Base-by-base conservation (phyloP, 2,888 invertebrate species). In the Argyresthia goedartella region DNA sequence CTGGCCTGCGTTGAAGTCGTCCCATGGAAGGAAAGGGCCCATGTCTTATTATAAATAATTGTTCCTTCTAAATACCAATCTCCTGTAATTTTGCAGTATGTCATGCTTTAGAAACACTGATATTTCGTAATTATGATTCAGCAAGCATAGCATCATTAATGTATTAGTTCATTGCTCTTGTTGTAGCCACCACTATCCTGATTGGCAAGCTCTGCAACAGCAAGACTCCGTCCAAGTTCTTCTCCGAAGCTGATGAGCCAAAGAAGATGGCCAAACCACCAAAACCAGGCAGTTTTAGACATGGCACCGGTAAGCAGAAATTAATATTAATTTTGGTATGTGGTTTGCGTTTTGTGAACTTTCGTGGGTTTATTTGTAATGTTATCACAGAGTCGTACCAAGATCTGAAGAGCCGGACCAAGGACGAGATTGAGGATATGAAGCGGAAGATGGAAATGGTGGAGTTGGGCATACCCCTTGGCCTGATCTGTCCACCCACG, bases 381-480 rank as follows among this genome's bases (percentile, higher is more conserved):
- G n/a, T 25, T 25, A 6, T 6, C 25, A 25, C 25, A 25, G 44
- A 50, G 8, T 25, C 42, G 16, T 73, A 85, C 56, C 65, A 67
- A 1, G 74, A 73, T 6, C 60, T 73, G 8, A 79, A 77, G 52
- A 80, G 73, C 61, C 69, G 73, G 14, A 86, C 81, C 0, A 61
- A 80, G 0, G 65, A 71, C 0, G 85, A 86, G 52, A 86, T 87
- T 2, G 85, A 86, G 56, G 81, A 80, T 3, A 85, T 87, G 84
- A 86, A 86, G 49, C 71, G 82, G 1, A 84, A 85, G 55, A 80
- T 82, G 81, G 87, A 86, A 54, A 60, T 87, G 13, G 78, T 81
- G 0, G 86, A 87, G 7, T 62, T 87, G 0, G 87, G 87, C 0
- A 85, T 87, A 50, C 87, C 87, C 0, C 63, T 87, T 0, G 86